Conservation (phyloP, 2,797 vertebrate genomes). For the Phrynocephalus guinanensis region DNA sequence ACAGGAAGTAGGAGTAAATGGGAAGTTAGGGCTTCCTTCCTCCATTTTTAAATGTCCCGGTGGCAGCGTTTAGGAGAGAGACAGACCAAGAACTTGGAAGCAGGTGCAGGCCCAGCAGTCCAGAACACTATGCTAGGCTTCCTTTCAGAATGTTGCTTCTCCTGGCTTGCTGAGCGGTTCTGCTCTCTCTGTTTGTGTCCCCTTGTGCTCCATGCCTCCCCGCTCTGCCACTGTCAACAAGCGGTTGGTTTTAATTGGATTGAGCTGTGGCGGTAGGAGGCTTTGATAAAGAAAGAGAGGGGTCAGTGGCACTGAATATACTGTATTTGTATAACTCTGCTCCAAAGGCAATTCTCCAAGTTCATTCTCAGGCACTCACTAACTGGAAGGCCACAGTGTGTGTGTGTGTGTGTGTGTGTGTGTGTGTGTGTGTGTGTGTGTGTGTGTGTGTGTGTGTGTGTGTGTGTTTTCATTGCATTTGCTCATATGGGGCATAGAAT, state of each 20-base stretch:
- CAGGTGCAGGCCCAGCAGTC: not conserved
- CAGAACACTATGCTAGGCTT: not conserved
- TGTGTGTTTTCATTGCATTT: not conserved
- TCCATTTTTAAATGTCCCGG: not conserved
- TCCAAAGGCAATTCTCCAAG: slow-evolving; percentile 9
- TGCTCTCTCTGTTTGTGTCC: accelerated
- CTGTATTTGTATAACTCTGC: slow-evolving; percentile 11
- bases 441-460: not conserved
- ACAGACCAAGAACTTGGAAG: not conserved
- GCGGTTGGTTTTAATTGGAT: slow-evolving; percentile 52
- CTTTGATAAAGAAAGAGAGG: slow-evolving; percentile 11
- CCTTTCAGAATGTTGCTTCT: not conserved
- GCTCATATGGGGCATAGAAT: not conserved
- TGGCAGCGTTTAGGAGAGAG: not conserved
- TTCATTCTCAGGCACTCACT: slow-evolving; percentile 2
- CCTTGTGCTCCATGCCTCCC: accelerated
- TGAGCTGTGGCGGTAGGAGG: slow-evolving; percentile 19
- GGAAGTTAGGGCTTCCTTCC: not conserved
- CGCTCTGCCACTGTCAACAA: slow-evolving; percentile 31
- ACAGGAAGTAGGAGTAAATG: not conserved
- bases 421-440: too few species aligned
- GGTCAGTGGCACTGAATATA: not conserved
- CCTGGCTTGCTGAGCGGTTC: not conserved
- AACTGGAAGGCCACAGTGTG: not conserved
- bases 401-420: too few species aligned